Percentiles rank a stretch among this genome's conserved stretches.
These are phyloP conservation scores for Bombyx mori DNA, from an alignment of 1,140 invertebrate species.

Conservation along the genomic window DNA sequence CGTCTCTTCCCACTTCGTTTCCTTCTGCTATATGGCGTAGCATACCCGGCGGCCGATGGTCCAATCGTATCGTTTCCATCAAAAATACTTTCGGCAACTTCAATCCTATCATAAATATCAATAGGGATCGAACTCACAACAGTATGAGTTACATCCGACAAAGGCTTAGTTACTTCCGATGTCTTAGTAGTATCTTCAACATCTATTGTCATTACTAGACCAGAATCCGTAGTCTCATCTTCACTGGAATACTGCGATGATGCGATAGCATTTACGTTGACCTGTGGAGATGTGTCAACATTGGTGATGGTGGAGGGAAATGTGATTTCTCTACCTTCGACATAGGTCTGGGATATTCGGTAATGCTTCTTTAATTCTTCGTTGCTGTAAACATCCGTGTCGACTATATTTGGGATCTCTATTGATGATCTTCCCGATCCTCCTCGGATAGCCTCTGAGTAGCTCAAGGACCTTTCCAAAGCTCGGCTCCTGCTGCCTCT, in stretches of 20 bases:
- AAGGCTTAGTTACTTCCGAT: conserved; percentile 27
- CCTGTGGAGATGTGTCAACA: conserved; percentile 15
- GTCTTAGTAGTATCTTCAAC: conserved; percentile 43
- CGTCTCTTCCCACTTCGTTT: conserved; percentile 30
- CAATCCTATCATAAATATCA: conserved; percentile 50
- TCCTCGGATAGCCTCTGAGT: conserved; percentile 58
- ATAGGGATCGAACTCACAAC: conserved; percentile 31
- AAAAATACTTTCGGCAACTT: conserved; percentile 23
- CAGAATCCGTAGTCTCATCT: conserved; percentile 39
- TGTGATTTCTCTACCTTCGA: conserved; percentile 56
- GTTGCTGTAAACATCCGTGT: conserved; percentile 57
- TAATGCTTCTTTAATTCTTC: conserved; percentile 61
- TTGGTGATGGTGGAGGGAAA: conserved; percentile 37
- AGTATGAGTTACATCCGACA: conserved; percentile 39
- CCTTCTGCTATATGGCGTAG: conserved; percentile 40
- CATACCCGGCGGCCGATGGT: conserved; percentile 27
- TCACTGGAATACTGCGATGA: conserved; percentile 43
- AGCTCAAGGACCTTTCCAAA: conserved; percentile 55
- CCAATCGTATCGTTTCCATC: conserved; percentile 22
- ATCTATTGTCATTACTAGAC: conserved; percentile 54
- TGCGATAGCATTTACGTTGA: conserved; percentile 2
- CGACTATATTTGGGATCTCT: conserved; percentile 47
- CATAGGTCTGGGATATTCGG: conserved; percentile 57
- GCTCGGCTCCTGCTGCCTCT: conserved; percentile 39
- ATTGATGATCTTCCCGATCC: conserved; percentile 46